Evolutionary conservation across 2,113 vertebrate species (phyloP).

Genomic region (Lepisosteus osseus): DNA sequence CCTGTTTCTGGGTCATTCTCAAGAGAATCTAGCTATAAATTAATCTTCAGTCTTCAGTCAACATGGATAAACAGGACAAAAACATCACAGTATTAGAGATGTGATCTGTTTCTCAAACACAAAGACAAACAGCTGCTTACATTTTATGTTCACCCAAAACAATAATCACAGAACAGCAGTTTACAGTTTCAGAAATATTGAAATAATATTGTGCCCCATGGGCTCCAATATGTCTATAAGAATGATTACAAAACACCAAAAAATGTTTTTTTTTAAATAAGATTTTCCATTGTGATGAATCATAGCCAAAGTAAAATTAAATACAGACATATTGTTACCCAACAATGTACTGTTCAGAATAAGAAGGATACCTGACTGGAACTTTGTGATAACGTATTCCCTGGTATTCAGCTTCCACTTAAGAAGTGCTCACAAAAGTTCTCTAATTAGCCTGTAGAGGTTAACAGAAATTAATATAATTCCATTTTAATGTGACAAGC

Average conservation of each 20-base stretch:
- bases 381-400: too few species aligned
- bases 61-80: not conserved
- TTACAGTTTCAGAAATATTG: constrained; percentile 28
- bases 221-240: constrained; percentile 42
- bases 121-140: constrained; percentile 28
- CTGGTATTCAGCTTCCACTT: too few species aligned
- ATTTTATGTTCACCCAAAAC: constrained; percentile 24
- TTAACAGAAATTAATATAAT: too few species aligned
- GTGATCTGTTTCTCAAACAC: constrained; percentile 18
- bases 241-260: constrained; percentile 20
- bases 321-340: constrained; percentile 1
- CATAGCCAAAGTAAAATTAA: constrained; percentile 30
- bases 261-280: constrained; percentile 24
- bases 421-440: too few species aligned
- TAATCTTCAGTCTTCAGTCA: not conserved
- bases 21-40: not conserved
- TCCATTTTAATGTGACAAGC: too few species aligned
- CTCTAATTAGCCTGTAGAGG: too few species aligned
- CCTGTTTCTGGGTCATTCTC: not conserved
- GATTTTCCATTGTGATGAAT: constrained; percentile 22
- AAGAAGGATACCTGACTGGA: too few species aligned
- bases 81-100: not conserved
- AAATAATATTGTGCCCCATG: constrained; percentile 30
- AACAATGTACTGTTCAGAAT: too few species aligned
- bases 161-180: constrained; percentile 30